Evolutionary conservation across 2,113 vertebrate species (phyloP), one percentile per base, ranked within the genome.

Genomic region (Diadophis punctatus): DNA sequence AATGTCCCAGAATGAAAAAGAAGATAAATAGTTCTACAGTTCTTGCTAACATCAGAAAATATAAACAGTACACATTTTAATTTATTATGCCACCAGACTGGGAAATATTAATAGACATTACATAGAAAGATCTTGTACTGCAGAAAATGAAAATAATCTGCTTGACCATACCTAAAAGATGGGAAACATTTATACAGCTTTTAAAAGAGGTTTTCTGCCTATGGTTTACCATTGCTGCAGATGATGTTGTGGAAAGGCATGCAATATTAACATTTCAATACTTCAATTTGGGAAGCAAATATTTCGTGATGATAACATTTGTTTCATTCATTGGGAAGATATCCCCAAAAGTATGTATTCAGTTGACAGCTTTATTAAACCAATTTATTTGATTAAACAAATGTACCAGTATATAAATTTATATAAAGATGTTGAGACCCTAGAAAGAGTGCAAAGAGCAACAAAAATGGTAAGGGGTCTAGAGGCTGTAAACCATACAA

Each of bases 31-130:
- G 11, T 90, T 89, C 92, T 91, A 63, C 39, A 80, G 39, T 94
- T 96, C 91, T 92, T 95, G 92, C 91, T 92, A 95, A 88, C 51
- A 92, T 90, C 92, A 88, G 86, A 93, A 94, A 91, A 84, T 93
- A 90, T 30, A 87, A 53, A 43, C 93, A 43, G 39, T 25, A 94
- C 63, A 85, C 53, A 95, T 93, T 91, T 89, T 53, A 89, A 96
- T 95, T 89, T 95, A 93, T 91, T 92, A 55, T 94, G 93, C 88
- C 96, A 96, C 93, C 94, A 90, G 91, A 9, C 94, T 96, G 96
- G 88, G 91, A 95, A 96, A 96, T 94, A 96, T 95, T 95, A 96
- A 96, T 92, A 95, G 92, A 39, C 86, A 94, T 95, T 96, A 95
- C 93, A 94, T 88, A 91, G 94, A 91, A 93, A 53, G 84, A 91